Base-by-base conservation (phyloP, 2,113 vertebrate genomes). In the Prionailurus bengalensis region DNA sequence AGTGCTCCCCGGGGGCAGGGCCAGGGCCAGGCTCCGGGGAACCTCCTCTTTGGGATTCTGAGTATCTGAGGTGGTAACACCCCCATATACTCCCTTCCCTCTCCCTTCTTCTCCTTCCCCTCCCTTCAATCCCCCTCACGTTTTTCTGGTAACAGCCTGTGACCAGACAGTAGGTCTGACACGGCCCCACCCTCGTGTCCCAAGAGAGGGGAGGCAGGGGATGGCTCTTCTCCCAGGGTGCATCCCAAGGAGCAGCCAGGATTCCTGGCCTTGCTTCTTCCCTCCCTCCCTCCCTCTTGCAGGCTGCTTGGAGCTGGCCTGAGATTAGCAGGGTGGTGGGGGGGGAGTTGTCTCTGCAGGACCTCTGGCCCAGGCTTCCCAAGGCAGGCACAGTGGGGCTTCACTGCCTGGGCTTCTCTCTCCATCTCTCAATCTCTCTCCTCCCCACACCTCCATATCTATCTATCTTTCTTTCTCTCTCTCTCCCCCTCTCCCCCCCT, bases 361-460 rank as follows among this genome's bases (percentile, higher is more conserved):
- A 97, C 92, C 95, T 95, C 93, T 92, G 36, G 70, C 97, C 82
- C 76, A 98, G 97, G 95, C 97, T 97, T 89, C 97, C 95, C 95
- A 97, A 97, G 97, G 97, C 97, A 97, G 97, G 80, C 95, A 95
- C 96, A 89, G 94, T 97, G 97, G 94, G 95, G 96, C 95, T 96
- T 96, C 76, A 97, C 95, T 97, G 97, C 95, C 97, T 91, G 92
- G 89, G 79, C 81, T 82, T 92, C 94, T 97, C 82, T 98, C 76
- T 96, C 89, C 85, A 95, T 92, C 88, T 85, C 95, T 97, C 82
- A 89, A 55, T 95, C 83, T 98, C 93, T 97, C 55, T 96, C 89
- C 74, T 96, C 79, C 86, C 97, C 82, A 92, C 1, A 55, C 78
- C 71, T 96, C 84, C 93, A 63, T 80, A 1, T 90, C 73, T 91